phyloP scores from a whole-genome alignment of 2,113 vertebrate species.

The Silurus asotus region DNA sequence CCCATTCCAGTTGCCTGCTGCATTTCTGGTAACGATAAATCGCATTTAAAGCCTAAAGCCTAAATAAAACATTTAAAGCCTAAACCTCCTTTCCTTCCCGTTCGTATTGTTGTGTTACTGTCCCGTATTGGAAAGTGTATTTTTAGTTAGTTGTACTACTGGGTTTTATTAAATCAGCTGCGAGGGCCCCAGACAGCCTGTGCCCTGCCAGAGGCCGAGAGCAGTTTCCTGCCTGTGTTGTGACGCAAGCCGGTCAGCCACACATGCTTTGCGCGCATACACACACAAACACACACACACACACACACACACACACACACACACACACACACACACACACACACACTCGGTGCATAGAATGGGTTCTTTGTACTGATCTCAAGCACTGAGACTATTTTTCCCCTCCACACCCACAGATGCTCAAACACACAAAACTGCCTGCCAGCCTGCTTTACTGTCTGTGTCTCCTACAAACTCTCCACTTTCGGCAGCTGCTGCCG shows the following conservation, averaged over 20 bases:
- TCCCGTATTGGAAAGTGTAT: slow-evolving; percentile 62
- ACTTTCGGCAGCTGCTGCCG: slow-evolving; percentile 10
- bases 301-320: slow-evolving; percentile 36
- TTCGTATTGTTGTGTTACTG: slow-evolving; percentile 55
- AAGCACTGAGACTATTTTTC: slow-evolving; percentile 57
- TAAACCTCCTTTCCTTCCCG: not conserved
- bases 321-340: slow-evolving; percentile 34
- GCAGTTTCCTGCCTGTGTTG: slow-evolving; percentile 58
- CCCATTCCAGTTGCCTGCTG: not conserved
- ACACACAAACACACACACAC: slow-evolving; percentile 22
- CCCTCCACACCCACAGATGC: slow-evolving; percentile 45
- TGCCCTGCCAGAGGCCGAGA: slow-evolving; percentile 51
- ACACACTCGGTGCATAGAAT: slow-evolving; percentile 51
- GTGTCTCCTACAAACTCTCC: slow-evolving; percentile 15
- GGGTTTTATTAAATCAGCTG: slow-evolving; percentile 64
- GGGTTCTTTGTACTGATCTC: slow-evolving; percentile 58
- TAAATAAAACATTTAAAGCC: slow-evolving; percentile 55
- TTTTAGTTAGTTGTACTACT: slow-evolving; percentile 71
- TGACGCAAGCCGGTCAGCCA: slow-evolving; percentile 52
- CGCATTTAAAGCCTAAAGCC: too few species aligned
- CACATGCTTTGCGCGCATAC: slow-evolving; percentile 26
- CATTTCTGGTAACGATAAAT: slow-evolving; percentile 1
- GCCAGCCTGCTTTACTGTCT: slow-evolving; percentile 32
- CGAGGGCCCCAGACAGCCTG: slow-evolving; percentile 55
- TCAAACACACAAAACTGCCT: slow-evolving; percentile 40